Conservation (phyloP, 2,797 vertebrate genomes). For the Acanthurus leucopareius region DNA sequence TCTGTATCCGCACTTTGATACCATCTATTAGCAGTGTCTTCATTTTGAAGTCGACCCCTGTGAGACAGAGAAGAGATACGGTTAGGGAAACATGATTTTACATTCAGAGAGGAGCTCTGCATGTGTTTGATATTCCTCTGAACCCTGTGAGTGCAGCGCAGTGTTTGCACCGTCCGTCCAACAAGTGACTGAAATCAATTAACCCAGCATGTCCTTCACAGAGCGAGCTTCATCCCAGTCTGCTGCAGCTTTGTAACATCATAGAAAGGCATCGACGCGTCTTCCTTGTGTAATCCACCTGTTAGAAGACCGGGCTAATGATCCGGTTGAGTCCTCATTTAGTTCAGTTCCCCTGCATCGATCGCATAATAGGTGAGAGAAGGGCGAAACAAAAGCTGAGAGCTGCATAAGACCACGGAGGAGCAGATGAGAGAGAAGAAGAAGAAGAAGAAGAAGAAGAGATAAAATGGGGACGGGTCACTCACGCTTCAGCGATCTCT, state of each 20-base stretch:
- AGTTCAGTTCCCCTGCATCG: constrained; percentile 42
- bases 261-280: constrained; percentile 30
- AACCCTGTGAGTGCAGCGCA: not conserved
- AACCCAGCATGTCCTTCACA: constrained; percentile 13
- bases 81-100: constrained; percentile 28
- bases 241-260: constrained; percentile 48
- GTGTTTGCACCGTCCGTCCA: constrained; percentile 1
- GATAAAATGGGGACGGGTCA: not conserved
- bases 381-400: not conserved
- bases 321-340: constrained; percentile 19
- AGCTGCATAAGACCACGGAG: not conserved
- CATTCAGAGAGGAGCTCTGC: not conserved
- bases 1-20: constrained; percentile 98
- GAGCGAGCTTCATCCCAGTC: constrained; percentile 15
- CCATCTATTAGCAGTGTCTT: constrained; percentile 98
- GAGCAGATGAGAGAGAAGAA: constrained; percentile 2
- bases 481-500: constrained; percentile 30
- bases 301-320: constrained; percentile 53
- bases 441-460: not conserved
- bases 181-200: constrained; percentile 23
- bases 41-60: constrained; percentile 99
- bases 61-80: constrained; percentile 40
- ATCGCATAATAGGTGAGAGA: constrained; percentile 21
- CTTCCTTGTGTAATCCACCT: constrained; percentile 40
- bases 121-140: constrained; percentile 17